phyloP scores from a whole-genome alignment of 1,140 invertebrate genomes.

The Drosophila ficusphila region DNA sequence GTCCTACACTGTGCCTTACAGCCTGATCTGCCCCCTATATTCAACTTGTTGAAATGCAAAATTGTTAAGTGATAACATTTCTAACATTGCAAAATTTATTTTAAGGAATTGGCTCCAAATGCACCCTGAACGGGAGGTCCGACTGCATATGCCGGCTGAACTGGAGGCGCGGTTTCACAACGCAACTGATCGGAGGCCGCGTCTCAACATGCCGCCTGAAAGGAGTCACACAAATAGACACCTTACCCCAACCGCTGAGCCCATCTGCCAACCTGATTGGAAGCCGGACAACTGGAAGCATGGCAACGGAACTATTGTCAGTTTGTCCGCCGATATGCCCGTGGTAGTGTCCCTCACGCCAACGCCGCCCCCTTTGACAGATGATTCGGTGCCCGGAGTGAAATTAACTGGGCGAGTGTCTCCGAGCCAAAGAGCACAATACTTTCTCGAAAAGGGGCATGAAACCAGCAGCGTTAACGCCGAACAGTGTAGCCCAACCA shows the following conservation, averaged over 20 bases:
- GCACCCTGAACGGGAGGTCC: slow-evolving; percentile 53
- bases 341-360: slow-evolving; percentile 85
- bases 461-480: background rate
- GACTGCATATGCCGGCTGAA: slow-evolving; percentile 10
- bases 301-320: slow-evolving; percentile 49
- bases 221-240: slow-evolving; percentile 2
- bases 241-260: background rate
- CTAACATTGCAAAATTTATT: background rate
- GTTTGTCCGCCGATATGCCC: slow-evolving; percentile 85
- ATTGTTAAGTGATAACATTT: background rate
- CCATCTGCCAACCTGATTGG: slow-evolving; percentile 8
- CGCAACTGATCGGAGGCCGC: background rate
- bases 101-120: slow-evolving; percentile 13
- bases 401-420: slow-evolving; percentile 13
- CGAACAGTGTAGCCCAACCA: slow-evolving; percentile 1
- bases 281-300: slow-evolving; percentile 23
- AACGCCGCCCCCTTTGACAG: slow-evolving; percentile 84
- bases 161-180: slow-evolving; percentile 13
- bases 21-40: too few relatives aligned
- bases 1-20: too few relatives aligned
- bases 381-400: slow-evolving; percentile 18
- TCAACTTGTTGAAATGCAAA: too few relatives aligned
- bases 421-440: slow-evolving; percentile 8
- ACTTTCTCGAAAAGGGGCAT: slow-evolving; percentile 17
- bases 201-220: slow-evolving; percentile 4